A percentile compares a stretch with the other conserved stretches of the same genome.
Conservation (phyloP, 2,113 vertebrate genomes). For the Austrofundulus limnaeus region DNA sequence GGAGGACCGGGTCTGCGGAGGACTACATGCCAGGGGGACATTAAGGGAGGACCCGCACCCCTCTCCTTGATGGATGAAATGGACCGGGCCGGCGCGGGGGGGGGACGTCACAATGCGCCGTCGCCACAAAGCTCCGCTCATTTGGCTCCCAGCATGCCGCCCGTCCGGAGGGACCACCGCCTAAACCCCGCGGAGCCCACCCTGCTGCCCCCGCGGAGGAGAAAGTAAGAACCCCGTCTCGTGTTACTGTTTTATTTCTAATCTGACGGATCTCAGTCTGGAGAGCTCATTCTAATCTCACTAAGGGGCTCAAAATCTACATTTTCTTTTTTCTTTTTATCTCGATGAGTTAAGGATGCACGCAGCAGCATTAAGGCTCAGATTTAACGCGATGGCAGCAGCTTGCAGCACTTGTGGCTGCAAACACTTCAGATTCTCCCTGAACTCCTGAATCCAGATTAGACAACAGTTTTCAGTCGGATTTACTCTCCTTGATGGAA, state of each 20-base stretch:
- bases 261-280: not conserved
- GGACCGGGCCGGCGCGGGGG: constrained; percentile 70
- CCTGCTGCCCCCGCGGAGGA: constrained; percentile 39
- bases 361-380: constrained; percentile 39
- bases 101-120: constrained; percentile 78
- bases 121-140: constrained; percentile 76
- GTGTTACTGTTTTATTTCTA: not conserved
- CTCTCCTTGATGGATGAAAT: constrained; percentile 73
- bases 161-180: constrained; percentile 54
- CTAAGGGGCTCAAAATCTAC: not conserved
- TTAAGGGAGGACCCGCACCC: constrained; percentile 42
- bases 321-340: not conserved
- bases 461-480: constrained; percentile 7
- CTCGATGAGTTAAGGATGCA: not conserved
- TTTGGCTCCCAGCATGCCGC: constrained; percentile 60
- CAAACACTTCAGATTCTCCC: constrained; percentile 37
- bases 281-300: constrained; percentile 5
- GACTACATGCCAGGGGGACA: constrained; percentile 19
- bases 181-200: constrained; percentile 36
- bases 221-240: constrained; percentile 51
- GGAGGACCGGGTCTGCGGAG: constrained; percentile 54
- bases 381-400: constrained; percentile 27
- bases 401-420: constrained; percentile 64
- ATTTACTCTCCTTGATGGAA: not conserved
- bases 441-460: not conserved